Percentiles rank a stretch among this genome's conserved stretches.
phyloP scores from a whole-genome alignment of 1,140 invertebrate genomes.

The Philopotamus ludificatus region DNA sequence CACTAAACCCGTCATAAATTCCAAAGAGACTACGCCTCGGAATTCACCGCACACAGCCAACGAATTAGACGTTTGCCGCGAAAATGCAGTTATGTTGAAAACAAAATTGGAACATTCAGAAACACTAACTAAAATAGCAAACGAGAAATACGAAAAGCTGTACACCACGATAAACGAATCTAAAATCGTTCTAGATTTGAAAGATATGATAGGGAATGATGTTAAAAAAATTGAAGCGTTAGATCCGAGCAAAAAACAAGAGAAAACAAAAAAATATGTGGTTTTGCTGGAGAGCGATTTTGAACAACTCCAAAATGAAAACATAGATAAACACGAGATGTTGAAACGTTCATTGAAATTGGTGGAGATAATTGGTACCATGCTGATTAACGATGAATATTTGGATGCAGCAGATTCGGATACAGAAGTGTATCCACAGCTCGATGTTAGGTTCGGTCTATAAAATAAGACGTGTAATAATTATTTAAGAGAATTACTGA shows the following conservation, averaged over 20 bases:
- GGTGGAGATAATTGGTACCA: too few relatives aligned
- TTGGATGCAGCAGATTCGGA: too few relatives aligned
- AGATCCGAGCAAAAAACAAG: background rate
- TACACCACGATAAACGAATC: background rate
- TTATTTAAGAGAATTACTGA: too few relatives aligned
- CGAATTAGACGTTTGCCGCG: background rate
- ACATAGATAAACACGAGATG: too few relatives aligned
- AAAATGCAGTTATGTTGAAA: too few relatives aligned
- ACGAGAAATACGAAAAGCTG: background rate
- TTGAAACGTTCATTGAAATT: too few relatives aligned
- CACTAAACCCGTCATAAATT: background rate
- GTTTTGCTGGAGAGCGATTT: too few relatives aligned
- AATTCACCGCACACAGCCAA: background rate
- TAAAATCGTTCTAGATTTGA: background rate
- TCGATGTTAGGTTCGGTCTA: too few relatives aligned
- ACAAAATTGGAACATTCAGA: background rate
- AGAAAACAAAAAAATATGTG: slow-evolving; percentile 4
- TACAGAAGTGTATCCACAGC: too few relatives aligned
- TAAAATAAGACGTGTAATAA: too few relatives aligned
- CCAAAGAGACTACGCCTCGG: background rate
- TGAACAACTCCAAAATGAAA: too few relatives aligned
- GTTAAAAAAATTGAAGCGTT: background rate
- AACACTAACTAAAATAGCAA: background rate
- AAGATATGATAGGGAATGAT: background rate
- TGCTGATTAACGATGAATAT: too few relatives aligned